Percentiles rank a stretch among this genome's conserved stretches.
Conservation (phyloP, 1,140 invertebrate genomes). For the Papilio glaucus region DNA sequence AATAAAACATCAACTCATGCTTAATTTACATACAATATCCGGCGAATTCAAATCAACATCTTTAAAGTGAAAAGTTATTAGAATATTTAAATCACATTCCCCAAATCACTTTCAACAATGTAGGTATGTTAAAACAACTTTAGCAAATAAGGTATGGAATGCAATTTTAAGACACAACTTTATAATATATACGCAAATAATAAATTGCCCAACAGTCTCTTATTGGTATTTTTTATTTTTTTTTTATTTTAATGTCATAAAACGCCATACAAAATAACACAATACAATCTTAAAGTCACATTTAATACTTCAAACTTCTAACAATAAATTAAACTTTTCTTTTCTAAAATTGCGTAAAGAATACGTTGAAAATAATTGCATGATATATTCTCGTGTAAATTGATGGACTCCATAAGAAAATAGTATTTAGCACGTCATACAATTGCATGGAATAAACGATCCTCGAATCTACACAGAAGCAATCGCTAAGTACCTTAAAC, state of each 20-base stretch:
- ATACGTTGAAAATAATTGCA: constrained; percentile 17
- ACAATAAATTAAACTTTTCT: constrained; percentile 33
- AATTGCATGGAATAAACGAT: neutral
- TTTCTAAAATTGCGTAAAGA: constrained; percentile 19
- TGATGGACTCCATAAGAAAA: constrained; percentile 13
- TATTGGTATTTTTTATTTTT: neutral
- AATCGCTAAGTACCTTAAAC: constrained; percentile 33
- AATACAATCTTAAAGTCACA: constrained; percentile 33
- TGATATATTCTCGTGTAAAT: neutral
- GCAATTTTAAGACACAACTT: constrained; percentile 49
- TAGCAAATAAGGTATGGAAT: constrained; percentile 57
- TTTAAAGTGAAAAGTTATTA: constrained; percentile 42
- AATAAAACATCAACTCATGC: constrained; percentile 44
- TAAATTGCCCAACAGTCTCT: constrained; percentile 30
- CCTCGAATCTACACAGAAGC: constrained; percentile 13
- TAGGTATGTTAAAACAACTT: constrained; percentile 39
- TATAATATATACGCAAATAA: constrained; percentile 29
- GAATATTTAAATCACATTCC: constrained; percentile 2
- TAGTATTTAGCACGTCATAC: neutral
- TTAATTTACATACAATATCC: constrained; percentile 41
- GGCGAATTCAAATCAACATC: constrained; percentile 46
- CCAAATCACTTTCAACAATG: neutral
- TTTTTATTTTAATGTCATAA: constrained; percentile 6
- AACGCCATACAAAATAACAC: constrained; percentile 22
- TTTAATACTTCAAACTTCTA: constrained; percentile 32